Evolutionary conservation across 2,888 invertebrate species (phyloP).

Genomic region (Calephelis perditalis): DNA sequence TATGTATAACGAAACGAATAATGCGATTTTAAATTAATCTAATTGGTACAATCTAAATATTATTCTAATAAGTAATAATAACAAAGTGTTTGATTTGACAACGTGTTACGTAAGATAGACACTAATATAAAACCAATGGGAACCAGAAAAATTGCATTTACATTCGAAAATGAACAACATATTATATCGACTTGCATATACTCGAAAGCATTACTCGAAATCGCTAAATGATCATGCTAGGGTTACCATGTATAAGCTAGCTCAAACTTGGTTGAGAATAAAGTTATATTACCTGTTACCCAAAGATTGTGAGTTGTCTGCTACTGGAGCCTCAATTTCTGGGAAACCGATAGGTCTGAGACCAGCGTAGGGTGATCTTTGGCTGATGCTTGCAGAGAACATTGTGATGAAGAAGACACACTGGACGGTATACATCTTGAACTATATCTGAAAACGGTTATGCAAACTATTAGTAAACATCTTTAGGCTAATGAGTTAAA

Average conservation of each 20-base stretch:
- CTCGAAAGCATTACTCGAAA: neutral
- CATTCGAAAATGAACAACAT: too few species aligned
- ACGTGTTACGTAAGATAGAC: too few species aligned
- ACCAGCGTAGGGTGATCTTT: conserved; percentile 81
- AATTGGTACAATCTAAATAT: too few species aligned
- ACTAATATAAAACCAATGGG: too few species aligned
- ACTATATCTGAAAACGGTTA: conserved; percentile 29
- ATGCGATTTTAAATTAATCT: too few species aligned
- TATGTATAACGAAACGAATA: too few species aligned
- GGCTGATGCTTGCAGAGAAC: conserved; percentile 39
- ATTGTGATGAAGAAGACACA: conserved; percentile 35
- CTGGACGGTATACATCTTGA: conserved; percentile 33
- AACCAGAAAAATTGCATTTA: too few species aligned
- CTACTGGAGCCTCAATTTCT: conserved; percentile 38
- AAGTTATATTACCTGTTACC: conserved; percentile 38
- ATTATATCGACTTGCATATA: too few species aligned
- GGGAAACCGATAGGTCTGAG: conserved; percentile 74
- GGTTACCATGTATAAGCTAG: neutral
- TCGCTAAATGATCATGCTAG: too few species aligned
- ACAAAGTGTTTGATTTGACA: too few species aligned
- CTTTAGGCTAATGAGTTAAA: too few species aligned
- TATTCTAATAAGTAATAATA: too few species aligned
- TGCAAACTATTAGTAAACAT: neutral
- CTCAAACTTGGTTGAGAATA: conserved; percentile 1
- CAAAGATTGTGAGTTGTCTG: conserved; percentile 24